These are phyloP conservation scores for Mythimna albipuncta DNA, from an alignment of 2,888 invertebrate genomes.

Conservation along the genomic window DNA sequence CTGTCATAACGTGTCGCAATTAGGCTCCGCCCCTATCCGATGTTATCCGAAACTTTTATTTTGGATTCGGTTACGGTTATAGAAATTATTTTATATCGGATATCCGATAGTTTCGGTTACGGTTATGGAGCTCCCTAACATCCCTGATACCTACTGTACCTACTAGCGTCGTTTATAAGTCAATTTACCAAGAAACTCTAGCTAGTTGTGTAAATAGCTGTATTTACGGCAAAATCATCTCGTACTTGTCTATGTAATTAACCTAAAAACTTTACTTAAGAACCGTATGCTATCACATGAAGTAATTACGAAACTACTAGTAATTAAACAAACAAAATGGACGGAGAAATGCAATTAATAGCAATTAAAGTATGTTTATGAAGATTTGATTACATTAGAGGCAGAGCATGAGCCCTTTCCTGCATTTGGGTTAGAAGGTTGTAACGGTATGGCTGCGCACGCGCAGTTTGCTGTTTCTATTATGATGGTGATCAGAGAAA, in stretches of 20 bases:
- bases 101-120: too few relatives aligned
- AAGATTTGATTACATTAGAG: constrained; percentile 45
- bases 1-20: too few relatives aligned
- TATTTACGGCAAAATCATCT: background rate
- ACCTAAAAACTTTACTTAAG: constrained; percentile 16
- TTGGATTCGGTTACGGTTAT: too few relatives aligned
- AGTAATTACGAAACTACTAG: constrained; percentile 41
- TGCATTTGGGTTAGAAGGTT: constrained; percentile 45
- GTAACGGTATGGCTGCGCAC: constrained; percentile 20
- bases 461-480: constrained; percentile 27
- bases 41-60: too few relatives aligned
- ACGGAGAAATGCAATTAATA: constrained; percentile 64
- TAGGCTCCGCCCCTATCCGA: too few relatives aligned
- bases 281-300: constrained; percentile 20
- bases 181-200: constrained; percentile 13
- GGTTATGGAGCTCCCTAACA: too few relatives aligned
- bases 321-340: constrained; percentile 51
- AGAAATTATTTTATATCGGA: too few relatives aligned
- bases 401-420: constrained; percentile 35
- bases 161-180: background rate
- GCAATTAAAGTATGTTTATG: constrained; percentile 50
- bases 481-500: constrained; percentile 17
- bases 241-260: constrained; percentile 7
- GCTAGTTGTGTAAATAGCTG: background rate
- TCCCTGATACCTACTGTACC: background rate